phyloP scores from a whole-genome alignment of 2,888 invertebrate species.

The Drosophila stalkeri region DNA sequence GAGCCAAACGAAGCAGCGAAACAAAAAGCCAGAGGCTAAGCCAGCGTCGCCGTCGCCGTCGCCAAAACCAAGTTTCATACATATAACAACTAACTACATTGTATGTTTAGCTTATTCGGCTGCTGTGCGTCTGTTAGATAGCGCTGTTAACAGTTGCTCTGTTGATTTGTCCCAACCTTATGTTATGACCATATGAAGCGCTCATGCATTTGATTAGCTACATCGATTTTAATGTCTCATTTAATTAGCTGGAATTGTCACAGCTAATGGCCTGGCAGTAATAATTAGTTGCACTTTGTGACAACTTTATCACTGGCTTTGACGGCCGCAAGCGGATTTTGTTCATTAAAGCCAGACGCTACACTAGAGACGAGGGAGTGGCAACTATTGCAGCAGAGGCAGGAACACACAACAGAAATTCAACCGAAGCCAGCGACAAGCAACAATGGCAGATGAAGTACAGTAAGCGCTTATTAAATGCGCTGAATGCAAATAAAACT shows the following conservation, averaged over 20 bases:
- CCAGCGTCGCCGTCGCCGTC: slow-evolving; percentile 2
- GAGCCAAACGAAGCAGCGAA: slow-evolving; percentile 43
- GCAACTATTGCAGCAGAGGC: slow-evolving; percentile 26
- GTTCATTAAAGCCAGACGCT: slow-evolving; percentile 44
- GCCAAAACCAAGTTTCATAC: slow-evolving; percentile 27
- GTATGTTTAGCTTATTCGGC: slow-evolving; percentile 21
- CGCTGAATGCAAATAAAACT: slow-evolving; percentile 76
- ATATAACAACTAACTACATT: slow-evolving; percentile 12
- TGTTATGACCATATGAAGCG: slow-evolving; percentile 35
- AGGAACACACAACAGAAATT: slow-evolving; percentile 9
- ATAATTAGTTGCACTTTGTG: slow-evolving; percentile 35
- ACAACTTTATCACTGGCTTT: slow-evolving; percentile 25
- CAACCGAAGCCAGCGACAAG: slow-evolving; percentile 45
- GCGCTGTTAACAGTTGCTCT: slow-evolving; percentile 42
- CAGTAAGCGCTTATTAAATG: slow-evolving; percentile 81
- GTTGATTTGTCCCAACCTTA: slow-evolving; percentile 25
- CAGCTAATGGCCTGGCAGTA: slow-evolving; percentile 27
- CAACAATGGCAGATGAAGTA: slow-evolving; percentile 71
- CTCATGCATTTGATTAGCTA: slow-evolving; percentile 22
- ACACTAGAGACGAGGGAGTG: background rate
- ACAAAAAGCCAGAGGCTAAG: slow-evolving; percentile 24
- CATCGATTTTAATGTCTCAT: slow-evolving; percentile 46
- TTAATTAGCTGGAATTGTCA: slow-evolving; percentile 46
- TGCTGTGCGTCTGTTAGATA: slow-evolving; percentile 43
- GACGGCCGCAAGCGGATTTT: slow-evolving; percentile 42